phyloP scores from a whole-genome alignment of 2,888 invertebrate genomes.

The Chaitophorus viminalis region DNA sequence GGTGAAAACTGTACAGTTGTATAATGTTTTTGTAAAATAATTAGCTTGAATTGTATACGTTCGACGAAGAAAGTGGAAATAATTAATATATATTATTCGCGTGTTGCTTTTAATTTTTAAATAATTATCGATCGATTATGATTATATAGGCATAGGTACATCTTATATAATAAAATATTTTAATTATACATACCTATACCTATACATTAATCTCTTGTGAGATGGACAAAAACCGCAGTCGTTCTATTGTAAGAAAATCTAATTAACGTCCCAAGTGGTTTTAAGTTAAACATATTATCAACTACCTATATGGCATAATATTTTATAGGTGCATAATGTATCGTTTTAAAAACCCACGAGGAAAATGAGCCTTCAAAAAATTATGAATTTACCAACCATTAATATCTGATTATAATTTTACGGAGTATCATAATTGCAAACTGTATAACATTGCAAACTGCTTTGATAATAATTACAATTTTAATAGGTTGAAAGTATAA shows the following conservation, averaged over 20 bases:
- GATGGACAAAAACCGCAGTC: neutral
- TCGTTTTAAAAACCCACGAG: neutral
- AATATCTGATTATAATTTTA: neutral
- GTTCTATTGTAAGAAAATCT: neutral
- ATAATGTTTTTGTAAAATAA: neutral
- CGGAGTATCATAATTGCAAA: neutral
- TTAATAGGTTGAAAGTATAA: neutral
- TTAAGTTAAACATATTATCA: conserved; percentile 7
- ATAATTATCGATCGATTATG: neutral
- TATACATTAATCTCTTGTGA: neutral
- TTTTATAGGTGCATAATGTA: neutral
- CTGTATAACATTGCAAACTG: neutral
- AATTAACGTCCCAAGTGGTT: conserved; percentile 8
- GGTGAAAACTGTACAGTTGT: neutral
- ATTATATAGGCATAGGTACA: neutral
- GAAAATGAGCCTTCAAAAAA: neutral
- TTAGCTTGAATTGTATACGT: neutral
- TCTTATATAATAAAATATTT: neutral
- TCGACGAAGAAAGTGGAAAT: neutral
- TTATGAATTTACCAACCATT: neutral
- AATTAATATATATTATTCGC: neutral
- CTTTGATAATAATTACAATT: neutral
- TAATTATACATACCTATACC: too few relatives aligned
- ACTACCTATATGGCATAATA: neutral
- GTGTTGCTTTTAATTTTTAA: neutral